These are phyloP conservation scores for Sebastes hubbsi DNA, from an alignment of 2,797 vertebrate genomes.

Conservation along the genomic window DNA sequence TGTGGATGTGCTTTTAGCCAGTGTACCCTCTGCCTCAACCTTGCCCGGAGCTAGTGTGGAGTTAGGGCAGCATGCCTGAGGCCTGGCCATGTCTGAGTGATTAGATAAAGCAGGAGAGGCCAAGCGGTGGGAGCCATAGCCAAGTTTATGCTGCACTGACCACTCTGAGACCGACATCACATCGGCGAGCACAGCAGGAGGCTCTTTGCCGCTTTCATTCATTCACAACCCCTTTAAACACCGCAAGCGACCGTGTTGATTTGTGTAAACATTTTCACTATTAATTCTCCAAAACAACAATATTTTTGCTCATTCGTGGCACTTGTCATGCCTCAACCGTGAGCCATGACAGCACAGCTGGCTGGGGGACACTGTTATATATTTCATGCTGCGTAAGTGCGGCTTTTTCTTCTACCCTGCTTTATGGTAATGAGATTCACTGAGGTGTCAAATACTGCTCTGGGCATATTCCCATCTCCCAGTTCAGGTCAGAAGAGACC, in stretches of 20 bases:
- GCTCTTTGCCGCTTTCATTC: constrained; percentile 40
- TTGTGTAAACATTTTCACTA: constrained; percentile 39
- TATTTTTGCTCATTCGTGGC: constrained; percentile 22
- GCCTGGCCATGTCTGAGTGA: constrained; percentile 78
- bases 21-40: constrained; percentile 77
- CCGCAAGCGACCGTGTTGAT: constrained; percentile 5
- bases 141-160: constrained; percentile 68
- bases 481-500: constrained; percentile 70
- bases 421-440: constrained; percentile 78
- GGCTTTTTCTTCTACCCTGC: constrained; percentile 47
- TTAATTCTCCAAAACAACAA: constrained; percentile 40
- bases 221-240: constrained; percentile 30
- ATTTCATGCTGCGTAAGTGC: constrained; percentile 72
- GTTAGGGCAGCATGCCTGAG: constrained; percentile 73
- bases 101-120: constrained; percentile 80
- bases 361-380: constrained; percentile 53
- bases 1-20: constrained; percentile 67
- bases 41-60: constrained; percentile 77
- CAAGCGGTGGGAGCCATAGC: constrained; percentile 66
- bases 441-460: constrained; percentile 76
- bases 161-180: constrained; percentile 24
- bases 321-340: constrained; percentile 28
- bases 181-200: constrained; percentile 11
- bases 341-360: constrained; percentile 56
- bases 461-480: constrained; percentile 68